A percentile compares a stretch with the other conserved stretches of the same genome.
phyloP scores from a whole-genome alignment of 2,797 vertebrate species.

The Macropus fuliginosus region DNA sequence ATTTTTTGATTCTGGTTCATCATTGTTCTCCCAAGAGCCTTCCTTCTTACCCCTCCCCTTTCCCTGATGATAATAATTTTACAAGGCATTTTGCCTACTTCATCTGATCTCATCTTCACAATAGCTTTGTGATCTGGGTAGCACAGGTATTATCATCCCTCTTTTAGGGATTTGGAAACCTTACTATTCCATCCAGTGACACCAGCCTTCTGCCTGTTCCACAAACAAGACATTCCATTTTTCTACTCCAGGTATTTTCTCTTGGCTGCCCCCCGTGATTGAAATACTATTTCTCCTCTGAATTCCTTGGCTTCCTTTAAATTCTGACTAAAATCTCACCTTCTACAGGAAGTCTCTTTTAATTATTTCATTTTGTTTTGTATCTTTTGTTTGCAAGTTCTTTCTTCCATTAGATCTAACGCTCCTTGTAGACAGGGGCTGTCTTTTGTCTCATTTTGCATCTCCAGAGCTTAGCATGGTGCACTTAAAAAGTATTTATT shows the following conservation, averaged over 20 bases:
- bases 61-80: too few relatives aligned
- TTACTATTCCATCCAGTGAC: not conserved
- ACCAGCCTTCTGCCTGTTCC: not conserved
- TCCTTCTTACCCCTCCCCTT: too few relatives aligned
- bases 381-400: not conserved
- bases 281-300: not conserved
- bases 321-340: not conserved
- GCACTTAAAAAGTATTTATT: not conserved
- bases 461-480: too few relatives aligned
- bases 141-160: not conserved
- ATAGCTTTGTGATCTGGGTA: too few relatives aligned
- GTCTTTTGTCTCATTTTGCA: not conserved
- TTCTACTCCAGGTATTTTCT: not conserved
- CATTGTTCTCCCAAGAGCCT: too few relatives aligned
- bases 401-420: not conserved
- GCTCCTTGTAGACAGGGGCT: not conserved
- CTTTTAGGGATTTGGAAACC: not conserved
- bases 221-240: not conserved
- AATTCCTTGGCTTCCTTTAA: not conserved
- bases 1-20: too few relatives aligned
- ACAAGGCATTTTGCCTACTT: too few relatives aligned
- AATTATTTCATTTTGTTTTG: not conserved
- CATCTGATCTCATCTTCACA: too few relatives aligned
- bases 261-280: not conserved
- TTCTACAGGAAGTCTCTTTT: not conserved